phyloP scores from a whole-genome alignment of 2,113 vertebrate species.

The Solenodon paradoxus region DNA sequence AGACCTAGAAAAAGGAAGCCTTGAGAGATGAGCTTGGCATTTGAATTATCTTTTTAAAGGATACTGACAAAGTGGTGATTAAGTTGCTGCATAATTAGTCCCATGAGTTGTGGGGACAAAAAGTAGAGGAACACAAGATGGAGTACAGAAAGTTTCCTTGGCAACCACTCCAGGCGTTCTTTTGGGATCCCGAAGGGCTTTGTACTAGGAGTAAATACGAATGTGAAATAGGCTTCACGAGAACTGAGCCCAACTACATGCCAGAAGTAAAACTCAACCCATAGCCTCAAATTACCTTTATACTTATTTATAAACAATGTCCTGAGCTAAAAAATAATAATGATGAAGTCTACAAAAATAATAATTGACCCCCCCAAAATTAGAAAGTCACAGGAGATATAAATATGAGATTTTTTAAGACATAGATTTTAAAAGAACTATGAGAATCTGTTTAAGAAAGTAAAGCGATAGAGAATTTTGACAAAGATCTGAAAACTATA shows the following conservation, averaged over 20 bases:
- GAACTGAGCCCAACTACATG: not conserved
- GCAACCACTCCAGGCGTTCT: not conserved
- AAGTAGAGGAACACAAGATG: not conserved
- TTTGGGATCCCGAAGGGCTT: not conserved
- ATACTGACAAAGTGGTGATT: not conserved
- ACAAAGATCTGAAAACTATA: not conserved
- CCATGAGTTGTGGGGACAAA: not conserved
- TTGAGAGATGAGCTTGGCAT: not conserved
- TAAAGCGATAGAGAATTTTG: not conserved
- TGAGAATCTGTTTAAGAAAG: not conserved
- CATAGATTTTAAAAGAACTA: not conserved
- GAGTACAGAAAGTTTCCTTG: not conserved
- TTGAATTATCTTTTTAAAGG: not conserved
- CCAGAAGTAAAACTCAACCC: not conserved
- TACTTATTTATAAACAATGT: not conserved
- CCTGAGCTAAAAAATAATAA: not conserved
- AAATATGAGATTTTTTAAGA: not conserved
- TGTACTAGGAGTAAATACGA: not conserved
- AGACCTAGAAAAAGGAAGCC: not conserved
- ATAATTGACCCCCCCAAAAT: not conserved
- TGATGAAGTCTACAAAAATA: not conserved
- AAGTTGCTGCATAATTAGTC: not conserved
- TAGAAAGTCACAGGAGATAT: not conserved
- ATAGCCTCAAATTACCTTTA: not conserved
- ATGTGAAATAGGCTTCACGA: not conserved